Percentiles rank a stretch among this genome's conserved stretches.
Conservation (phyloP, 2,797 vertebrate genomes). For the Channallabes apus region DNA sequence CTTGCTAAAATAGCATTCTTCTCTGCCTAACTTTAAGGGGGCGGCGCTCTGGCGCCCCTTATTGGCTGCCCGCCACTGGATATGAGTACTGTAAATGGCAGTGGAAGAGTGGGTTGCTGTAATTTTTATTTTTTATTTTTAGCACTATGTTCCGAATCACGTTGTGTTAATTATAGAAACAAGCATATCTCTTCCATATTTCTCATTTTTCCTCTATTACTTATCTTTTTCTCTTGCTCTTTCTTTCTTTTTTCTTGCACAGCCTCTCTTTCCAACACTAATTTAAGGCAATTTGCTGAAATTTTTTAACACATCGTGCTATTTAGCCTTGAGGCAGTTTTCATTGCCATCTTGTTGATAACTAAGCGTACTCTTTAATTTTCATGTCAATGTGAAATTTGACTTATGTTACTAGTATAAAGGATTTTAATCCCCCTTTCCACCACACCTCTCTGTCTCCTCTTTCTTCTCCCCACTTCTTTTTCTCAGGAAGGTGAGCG, state of each 20-base stretch:
- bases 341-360: not conserved
- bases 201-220: not conserved
- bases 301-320: not conserved
- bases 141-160: not conserved
- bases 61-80: too few relatives aligned
- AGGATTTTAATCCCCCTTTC: too few relatives aligned
- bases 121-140: not conserved
- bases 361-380: not conserved
- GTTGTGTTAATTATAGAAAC: not conserved
- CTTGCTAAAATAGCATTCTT: too few relatives aligned
- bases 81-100: not conserved
- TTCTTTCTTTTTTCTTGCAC: not conserved
- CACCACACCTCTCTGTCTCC: too few relatives aligned
- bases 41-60: too few relatives aligned
- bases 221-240: not conserved
- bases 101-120: not conserved
- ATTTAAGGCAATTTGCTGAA: not conserved
- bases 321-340: not conserved
- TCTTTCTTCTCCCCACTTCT: not conserved
- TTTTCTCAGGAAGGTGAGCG: conserved; percentile 85
- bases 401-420: too few relatives aligned
- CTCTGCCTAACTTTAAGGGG: too few relatives aligned
- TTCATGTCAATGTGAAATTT: not conserved
- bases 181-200: not conserved
- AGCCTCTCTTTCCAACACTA: not conserved